These are phyloP conservation scores for Trochalopteron elliotii DNA, from an alignment of 2,113 vertebrate genomes.

Conservation along the genomic window DNA sequence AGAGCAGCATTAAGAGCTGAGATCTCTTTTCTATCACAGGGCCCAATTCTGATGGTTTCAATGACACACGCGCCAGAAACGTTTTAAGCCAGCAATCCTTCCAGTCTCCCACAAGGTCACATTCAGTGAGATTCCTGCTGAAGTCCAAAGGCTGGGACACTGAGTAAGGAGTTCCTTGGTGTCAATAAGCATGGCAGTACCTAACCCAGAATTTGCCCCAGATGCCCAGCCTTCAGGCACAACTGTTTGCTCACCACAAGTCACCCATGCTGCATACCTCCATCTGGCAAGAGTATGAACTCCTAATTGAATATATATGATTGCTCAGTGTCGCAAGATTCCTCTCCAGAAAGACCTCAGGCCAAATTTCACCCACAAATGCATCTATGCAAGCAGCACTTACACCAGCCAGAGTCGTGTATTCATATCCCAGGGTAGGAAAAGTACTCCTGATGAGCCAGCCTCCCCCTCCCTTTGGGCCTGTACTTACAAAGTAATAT, in stretches of 20 bases:
- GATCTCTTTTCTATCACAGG: not conserved
- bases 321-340: constrained; percentile 22
- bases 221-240: not conserved
- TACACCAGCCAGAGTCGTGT: not conserved
- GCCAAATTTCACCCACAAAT: constrained; percentile 50
- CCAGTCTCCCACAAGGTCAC: not conserved
- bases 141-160: not conserved
- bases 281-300: not conserved
- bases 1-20: not conserved
- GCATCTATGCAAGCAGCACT: not conserved
- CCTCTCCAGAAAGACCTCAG: constrained; percentile 17
- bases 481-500: not conserved
- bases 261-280: not conserved
- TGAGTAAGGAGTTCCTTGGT: not conserved
- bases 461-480: not conserved
- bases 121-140: not conserved
- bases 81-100: not conserved
- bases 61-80: not conserved
- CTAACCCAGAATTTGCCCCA: not conserved
- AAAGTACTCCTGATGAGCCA: constrained; percentile 24
- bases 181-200: not conserved
- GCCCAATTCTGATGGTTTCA: not conserved
- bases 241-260: not conserved
- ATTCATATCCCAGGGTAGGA: constrained; percentile 49
- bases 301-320: not conserved